Base-by-base conservation (phyloP, 2,113 vertebrate species). In the Lampris incognitus region DNA sequence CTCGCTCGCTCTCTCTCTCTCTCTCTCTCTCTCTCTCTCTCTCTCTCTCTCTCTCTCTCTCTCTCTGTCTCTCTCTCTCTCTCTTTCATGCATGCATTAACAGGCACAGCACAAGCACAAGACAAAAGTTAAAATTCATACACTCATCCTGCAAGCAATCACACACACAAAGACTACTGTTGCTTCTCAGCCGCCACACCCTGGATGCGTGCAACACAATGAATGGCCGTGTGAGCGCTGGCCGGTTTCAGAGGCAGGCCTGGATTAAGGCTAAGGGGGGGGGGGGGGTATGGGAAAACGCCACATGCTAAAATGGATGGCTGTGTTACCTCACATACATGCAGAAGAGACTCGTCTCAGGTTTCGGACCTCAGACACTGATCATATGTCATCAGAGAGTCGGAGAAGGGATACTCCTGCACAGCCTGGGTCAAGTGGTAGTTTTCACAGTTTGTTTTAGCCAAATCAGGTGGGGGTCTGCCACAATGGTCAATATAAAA, bases 1-100 rank as follows among this genome's bases (percentile, higher is more conserved):
- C 70, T 63, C 5, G 77, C 61, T 58, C 67, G 55, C 69, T 76
- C 58, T 68, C 69, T 63, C 42, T 39, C 11, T 54, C 13, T 61
- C 41, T 2, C 59, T 41, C 10, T 5, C 9, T 10, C 10, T 10
- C 38, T 41, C 10, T 3, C 40, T 6, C 61, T 1, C 67, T 42
- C 13, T n/a, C 56, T 59, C 2, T 38, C 44, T 62, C 54, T 42
- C 44, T 7, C 37, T 39, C 1, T 50, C 38, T 46, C 0, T 58
- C 36, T 55, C 7, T 5, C 2, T 50, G 41, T 65, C 48, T n/a
- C 1, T 42, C 44, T 7, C 37, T 39, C 1, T 50, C 38, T 46
- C 0, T 58, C 36, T 55, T 5, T 5, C 2, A 24, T 24, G 24
- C 24, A 24, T 50, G 41, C 61, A 41, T n/a, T 1, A 2, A 24